Percentiles rank a stretch among this genome's conserved stretches.
Evolutionary conservation across 2,888 invertebrate genomes (phyloP).

Genomic region (Hermodice carunculata): DNA sequence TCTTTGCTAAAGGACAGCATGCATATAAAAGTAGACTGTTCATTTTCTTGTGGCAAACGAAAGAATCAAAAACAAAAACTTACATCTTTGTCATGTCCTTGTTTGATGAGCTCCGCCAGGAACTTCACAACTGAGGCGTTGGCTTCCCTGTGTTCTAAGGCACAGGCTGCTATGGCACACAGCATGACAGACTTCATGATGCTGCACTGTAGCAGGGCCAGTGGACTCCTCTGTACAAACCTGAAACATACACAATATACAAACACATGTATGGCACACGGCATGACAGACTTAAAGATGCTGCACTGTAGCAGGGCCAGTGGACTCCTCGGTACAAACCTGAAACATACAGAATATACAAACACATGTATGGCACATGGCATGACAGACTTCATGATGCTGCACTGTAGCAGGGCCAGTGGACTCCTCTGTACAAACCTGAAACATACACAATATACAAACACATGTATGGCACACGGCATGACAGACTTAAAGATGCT

Average conservation of each 20-base stretch:
- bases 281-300: conserved; percentile 81
- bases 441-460: conserved; percentile 22
- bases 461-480: conserved; percentile 85
- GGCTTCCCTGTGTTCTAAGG: conserved; percentile 94
- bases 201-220: conserved; percentile 83
- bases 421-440: conserved; percentile 89
- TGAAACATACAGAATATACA: conserved; percentile 37
- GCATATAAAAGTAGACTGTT: no score
- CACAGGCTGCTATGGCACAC: conserved; percentile 85
- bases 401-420: conserved; percentile 83
- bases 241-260: conserved; percentile 43
- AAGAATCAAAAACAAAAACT: conserved; percentile 16
- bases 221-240: conserved; percentile 89
- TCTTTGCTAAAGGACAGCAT: no score
- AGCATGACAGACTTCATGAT: conserved; percentile 83
- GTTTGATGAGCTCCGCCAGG: conserved; percentile 82
- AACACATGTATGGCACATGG: conserved; percentile 87
- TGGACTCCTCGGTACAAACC: conserved; percentile 88
- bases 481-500: conserved; percentile 81
- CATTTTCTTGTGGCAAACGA: no score
- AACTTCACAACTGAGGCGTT: conserved; percentile 97
- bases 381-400: conserved; percentile 81
- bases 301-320: conserved; percentile 84
- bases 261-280: conserved; percentile 86
- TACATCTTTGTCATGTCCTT: conserved; percentile 58